Evolutionary conservation across 1,140 invertebrate genomes (phyloP), one percentile per base, ranked within the genome.

Genomic region (Drosophila equinoxialis): DNA sequence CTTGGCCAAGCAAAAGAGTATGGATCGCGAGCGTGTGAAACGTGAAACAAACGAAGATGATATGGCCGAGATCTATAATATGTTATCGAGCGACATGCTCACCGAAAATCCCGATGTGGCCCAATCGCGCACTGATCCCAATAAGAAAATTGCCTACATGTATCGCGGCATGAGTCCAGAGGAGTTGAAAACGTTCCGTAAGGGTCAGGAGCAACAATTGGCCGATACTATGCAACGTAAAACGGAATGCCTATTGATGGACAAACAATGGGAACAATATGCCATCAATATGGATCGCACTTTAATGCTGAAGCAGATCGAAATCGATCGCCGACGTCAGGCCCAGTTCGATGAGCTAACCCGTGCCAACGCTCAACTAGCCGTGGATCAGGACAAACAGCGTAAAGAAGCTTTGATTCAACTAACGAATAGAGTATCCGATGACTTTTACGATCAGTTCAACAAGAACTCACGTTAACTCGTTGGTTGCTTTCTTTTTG

Each of bases 81-180:
- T 95, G 79, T 93, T 97, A 54, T 96, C 96, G 11, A 96, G 97
- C 14, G 97, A 98, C 90, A 95, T 98, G 92, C 93, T 98, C 30
- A 96, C 95, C 1, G 97, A 98, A 92, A 96, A 97, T 80, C 95
- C 95, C 1, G 95, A 96, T 63, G 94, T 95, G 3, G 95, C 95
- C 1, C 94, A 95, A 67, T 97, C 96, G 79, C 94, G 94, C n/a
- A 94, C 95, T 45, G 96, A 97, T 30, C 94, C 95, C 1, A 94
- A 95, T 79, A 94, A 95, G 72, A 94, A 94, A 66, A 94, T 96
- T 55, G 94, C 94, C 13, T 95, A 94, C 71, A 94, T 95, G 82
- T 98, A 97, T 93, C 97, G 97, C 92, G 97, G 97, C 33, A 97
- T 97, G 96, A 95, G 94, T 11, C 93, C 94, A 14, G 95, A 96